phyloP scores from a whole-genome alignment of 2,888 invertebrate genomes.

The Leptothorax acervorum region DNA sequence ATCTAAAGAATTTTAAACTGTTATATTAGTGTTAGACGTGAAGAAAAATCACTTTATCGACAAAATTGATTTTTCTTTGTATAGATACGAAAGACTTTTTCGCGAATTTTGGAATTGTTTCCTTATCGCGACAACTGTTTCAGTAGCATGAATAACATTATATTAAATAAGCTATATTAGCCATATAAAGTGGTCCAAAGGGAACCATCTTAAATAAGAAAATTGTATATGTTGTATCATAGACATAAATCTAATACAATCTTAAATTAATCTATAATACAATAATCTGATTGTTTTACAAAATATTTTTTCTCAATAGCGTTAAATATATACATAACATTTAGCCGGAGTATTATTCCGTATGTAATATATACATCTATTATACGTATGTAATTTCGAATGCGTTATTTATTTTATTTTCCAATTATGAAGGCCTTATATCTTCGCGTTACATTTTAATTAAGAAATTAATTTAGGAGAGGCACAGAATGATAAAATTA shows the following conservation, averaged over 20 bases:
- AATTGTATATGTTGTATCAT: constrained; percentile 36
- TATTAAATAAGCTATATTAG: background rate
- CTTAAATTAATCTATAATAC: background rate
- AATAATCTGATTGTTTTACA: constrained; percentile 1
- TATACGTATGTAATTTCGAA: background rate
- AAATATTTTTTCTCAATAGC: background rate
- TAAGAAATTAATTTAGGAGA: background rate
- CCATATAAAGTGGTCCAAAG: background rate
- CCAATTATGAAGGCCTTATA: background rate
- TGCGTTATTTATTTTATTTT: background rate
- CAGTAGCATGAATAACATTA: background rate
- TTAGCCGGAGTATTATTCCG: background rate
- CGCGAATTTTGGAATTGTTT: background rate
- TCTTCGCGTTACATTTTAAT: background rate
- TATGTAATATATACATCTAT: background rate
- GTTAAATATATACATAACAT: background rate
- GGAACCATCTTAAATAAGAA: background rate
- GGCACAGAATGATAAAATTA: too few species aligned
- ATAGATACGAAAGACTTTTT: background rate
- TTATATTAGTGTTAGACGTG: background rate
- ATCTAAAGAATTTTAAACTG: background rate
- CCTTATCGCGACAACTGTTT: background rate
- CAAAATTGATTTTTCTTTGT: background rate
- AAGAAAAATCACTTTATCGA: background rate
- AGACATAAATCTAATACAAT: background rate